phyloP scores from a whole-genome alignment of 2,888 invertebrate genomes.

The Eurytoma adleriae region DNA sequence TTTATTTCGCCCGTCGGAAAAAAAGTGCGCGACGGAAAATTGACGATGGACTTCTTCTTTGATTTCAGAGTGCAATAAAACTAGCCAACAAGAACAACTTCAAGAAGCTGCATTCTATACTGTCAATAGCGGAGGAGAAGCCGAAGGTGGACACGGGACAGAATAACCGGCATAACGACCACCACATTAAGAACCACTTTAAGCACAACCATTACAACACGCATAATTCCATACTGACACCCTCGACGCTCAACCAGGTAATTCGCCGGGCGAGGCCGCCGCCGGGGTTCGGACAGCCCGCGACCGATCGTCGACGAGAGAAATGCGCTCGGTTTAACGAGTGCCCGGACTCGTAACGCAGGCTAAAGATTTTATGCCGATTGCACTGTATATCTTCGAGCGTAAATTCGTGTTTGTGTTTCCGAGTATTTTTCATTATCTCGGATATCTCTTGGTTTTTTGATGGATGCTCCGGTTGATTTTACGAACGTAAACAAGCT shows the following conservation, averaged over 20 bases:
- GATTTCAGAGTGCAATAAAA: slow-evolving; percentile 79
- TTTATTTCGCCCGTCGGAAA: too few relatives aligned
- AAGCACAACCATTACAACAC: slow-evolving; percentile 74
- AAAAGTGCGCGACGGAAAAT: too few relatives aligned
- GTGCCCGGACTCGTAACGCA: neutral
- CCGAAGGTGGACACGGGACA: slow-evolving; percentile 80
- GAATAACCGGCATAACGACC: slow-evolving; percentile 76
- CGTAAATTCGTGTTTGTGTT: too few relatives aligned
- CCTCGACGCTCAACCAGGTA: slow-evolving; percentile 74
- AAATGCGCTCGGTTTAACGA: slow-evolving; percentile 15
- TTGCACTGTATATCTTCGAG: neutral
- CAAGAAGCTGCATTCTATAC: slow-evolving; percentile 78
- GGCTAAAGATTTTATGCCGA: neutral
- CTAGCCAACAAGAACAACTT: slow-evolving; percentile 80
- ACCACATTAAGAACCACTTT: slow-evolving; percentile 73
- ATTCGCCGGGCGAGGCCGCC: neutral
- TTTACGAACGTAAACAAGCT: too few relatives aligned
- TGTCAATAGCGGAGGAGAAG: slow-evolving; percentile 79
- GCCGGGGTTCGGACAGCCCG: neutral
- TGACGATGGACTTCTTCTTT: slow-evolving; percentile 16
- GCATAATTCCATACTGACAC: slow-evolving; percentile 75
- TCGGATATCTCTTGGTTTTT: too few relatives aligned
- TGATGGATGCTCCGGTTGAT: too few relatives aligned
- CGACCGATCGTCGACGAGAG: neutral
- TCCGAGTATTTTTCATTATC: too few relatives aligned